These are phyloP conservation scores for Thunnus albacares DNA, from an alignment of 2,797 vertebrate species.

Conservation along the genomic window DNA sequence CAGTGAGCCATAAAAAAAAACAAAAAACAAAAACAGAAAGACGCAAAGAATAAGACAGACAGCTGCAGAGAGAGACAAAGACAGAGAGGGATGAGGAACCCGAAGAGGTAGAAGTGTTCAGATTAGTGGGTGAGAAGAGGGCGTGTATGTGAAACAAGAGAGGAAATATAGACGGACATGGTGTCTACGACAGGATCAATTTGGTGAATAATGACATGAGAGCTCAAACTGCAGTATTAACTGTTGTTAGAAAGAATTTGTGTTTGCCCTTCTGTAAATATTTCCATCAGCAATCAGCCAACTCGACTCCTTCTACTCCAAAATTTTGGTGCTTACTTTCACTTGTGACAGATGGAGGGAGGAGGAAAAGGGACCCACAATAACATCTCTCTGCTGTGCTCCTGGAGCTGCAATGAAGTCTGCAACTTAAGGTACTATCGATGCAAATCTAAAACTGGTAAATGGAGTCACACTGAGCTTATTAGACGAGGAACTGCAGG, in stretches of 20 bases:
- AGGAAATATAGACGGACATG: background rate
- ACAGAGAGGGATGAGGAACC: constrained; percentile 27
- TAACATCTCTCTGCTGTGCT: background rate
- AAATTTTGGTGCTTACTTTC: background rate
- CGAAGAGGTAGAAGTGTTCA: constrained; percentile 33
- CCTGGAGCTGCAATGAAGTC: background rate
- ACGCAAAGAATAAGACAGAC: constrained; percentile 20
- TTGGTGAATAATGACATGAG: background rate
- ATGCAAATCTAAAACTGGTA: background rate
- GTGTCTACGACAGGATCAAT: background rate
- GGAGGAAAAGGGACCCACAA: background rate
- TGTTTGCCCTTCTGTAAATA: background rate
- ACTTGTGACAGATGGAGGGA: background rate
- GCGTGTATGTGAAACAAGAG: constrained; percentile 26
- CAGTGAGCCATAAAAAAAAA: constrained; percentile 34
- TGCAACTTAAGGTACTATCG: background rate
- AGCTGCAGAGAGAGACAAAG: constrained; percentile 40
- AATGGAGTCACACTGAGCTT: background rate
- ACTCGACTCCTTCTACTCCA: background rate
- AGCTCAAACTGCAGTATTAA: background rate
- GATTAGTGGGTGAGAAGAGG: constrained; percentile 44
- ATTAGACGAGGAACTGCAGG: background rate
- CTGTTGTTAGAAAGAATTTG: background rate
- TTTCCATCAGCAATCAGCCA: constrained; percentile 26
- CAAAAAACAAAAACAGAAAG: constrained; percentile 27